Evolutionary conservation across 2,888 invertebrate species (phyloP), one percentile per base, ranked within the genome.

Genomic region (Sipha maydis): DNA sequence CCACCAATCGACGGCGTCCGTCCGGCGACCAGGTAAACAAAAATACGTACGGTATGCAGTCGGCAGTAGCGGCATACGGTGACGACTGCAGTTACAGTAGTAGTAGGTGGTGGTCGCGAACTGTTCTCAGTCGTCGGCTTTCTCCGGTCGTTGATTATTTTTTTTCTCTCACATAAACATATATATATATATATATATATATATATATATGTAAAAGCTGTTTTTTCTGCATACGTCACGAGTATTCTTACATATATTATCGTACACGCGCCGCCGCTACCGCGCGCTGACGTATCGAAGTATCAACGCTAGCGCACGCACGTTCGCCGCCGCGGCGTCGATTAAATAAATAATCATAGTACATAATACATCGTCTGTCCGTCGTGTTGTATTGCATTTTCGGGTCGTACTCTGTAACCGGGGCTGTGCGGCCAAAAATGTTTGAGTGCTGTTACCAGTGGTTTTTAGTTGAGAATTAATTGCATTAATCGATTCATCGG

Each of bases 221-320:
- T 84, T 34, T 56, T 84, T 85, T 85, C 21, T 85, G 85, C 61
- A 34, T 85, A 85, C 85, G 85, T 85, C 85, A 85, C 85, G 69
- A 8, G 28, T 69, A 1, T 28, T 69, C 7, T 28, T 28, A 4
- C 28, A 41, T 76, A 85, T 9, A 61, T 85, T 48, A 14, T 38
- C 38, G 48, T 61, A 84, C 76, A 76, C 76, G 11, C n/a, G 75
- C 14, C 28, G 41, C 69, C 17, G 67, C 8, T 1, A 17, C 56
- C 56, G 56, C 82, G 56, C 82, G 71, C 48, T 11, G 11, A 48
- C 48, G 21, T 21, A 14, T 77, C 41, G 77, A n/a, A 69, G 69
- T 28, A 69, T 9, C n/a, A 9, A 0, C 14, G 11, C 3, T 8
- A 28, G 69, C 69, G 9, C 28, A 21, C 61, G 61, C 48, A 41